A percentile compares a stretch with the other conserved stretches of the same genome.
phyloP scores from a whole-genome alignment of 2,797 vertebrate species.

The Semaprochilodus insignis region DNA sequence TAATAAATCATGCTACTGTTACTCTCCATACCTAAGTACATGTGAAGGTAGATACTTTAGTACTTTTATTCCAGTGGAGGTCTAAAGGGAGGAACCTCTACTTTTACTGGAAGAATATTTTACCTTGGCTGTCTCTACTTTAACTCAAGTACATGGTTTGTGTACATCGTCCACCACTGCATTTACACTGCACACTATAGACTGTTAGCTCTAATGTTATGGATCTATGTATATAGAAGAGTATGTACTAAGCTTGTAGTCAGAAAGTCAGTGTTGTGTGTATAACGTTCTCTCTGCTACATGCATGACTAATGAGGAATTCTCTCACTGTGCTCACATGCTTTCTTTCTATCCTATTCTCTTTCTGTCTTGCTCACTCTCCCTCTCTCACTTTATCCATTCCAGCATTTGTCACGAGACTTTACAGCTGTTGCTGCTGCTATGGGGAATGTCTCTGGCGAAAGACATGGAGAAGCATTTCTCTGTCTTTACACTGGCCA shows the following conservation, averaged over 20 bases:
- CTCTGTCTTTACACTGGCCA: conserved; percentile 68
- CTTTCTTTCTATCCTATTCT: conserved; percentile 1
- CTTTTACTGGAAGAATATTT: no score
- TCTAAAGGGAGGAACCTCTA: no score
- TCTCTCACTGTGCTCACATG: conserved; percentile 22
- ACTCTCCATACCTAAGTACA: no score
- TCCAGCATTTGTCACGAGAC: conserved; percentile 51
- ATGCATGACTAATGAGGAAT: conserved; percentile 51
- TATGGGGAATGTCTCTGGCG: conserved; percentile 35
- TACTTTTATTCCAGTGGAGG: no score
- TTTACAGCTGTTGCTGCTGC: conserved; percentile 54
- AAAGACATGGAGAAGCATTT: conserved; percentile 50
- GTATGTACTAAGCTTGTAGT: not conserved
- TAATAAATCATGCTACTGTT: no score
- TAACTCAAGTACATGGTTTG: no score
- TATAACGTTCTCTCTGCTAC: conserved; percentile 23
- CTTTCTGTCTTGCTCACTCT: conserved; percentile 24
- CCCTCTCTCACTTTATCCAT: conserved; percentile 27
- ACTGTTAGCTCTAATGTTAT: not conserved
- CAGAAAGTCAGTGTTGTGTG: not conserved
- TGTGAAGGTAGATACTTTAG: no score
- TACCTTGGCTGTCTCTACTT: no score
- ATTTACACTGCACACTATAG: not conserved
- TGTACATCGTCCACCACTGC: no score
- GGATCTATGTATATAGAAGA: not conserved